These are phyloP conservation scores for Anoplius nigerrimus DNA, from an alignment of 2,888 invertebrate species.

Conservation along the genomic window DNA sequence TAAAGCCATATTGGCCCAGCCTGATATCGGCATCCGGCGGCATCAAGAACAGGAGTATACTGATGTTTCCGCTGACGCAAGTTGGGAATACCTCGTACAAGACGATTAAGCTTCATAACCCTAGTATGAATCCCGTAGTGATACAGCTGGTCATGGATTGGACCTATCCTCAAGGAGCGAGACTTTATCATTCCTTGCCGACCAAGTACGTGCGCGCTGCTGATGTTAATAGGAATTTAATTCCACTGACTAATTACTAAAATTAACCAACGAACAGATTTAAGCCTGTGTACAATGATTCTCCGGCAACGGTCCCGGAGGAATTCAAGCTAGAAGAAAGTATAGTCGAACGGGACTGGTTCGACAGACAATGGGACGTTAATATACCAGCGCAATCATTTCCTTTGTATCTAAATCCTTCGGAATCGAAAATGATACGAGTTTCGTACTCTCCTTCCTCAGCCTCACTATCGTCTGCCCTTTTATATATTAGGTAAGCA, in stretches of 20 bases:
- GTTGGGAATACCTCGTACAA: constrained; percentile 82
- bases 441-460: constrained; percentile 68
- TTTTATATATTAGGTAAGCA: constrained; percentile 68
- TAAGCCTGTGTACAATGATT: constrained; percentile 66
- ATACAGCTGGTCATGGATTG: constrained; percentile 85
- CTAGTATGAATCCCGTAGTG: constrained; percentile 82
- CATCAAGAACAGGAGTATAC: constrained; percentile 74
- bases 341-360: constrained; percentile 56
- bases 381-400: constrained; percentile 61
- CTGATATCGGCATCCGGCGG: constrained; percentile 66
- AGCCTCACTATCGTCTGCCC: constrained; percentile 65
- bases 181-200: constrained; percentile 77
- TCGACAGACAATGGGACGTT: constrained; percentile 65
- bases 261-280: constrained; percentile 53
- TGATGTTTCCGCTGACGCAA: constrained; percentile 85
- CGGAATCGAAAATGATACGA: constrained; percentile 62
- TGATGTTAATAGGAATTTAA: background rate
- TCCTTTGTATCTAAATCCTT: constrained; percentile 65
- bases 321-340: constrained; percentile 67
- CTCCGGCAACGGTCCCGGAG: constrained; percentile 61
- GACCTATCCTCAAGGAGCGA: constrained; percentile 81
- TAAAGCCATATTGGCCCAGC: constrained; percentile 83
- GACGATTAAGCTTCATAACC: constrained; percentile 84
- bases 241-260: background rate
- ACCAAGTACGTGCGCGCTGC: constrained; percentile 65